Evolutionary conservation across 1,140 invertebrate species (phyloP).

Genomic region (Dreissena polymorpha): DNA sequence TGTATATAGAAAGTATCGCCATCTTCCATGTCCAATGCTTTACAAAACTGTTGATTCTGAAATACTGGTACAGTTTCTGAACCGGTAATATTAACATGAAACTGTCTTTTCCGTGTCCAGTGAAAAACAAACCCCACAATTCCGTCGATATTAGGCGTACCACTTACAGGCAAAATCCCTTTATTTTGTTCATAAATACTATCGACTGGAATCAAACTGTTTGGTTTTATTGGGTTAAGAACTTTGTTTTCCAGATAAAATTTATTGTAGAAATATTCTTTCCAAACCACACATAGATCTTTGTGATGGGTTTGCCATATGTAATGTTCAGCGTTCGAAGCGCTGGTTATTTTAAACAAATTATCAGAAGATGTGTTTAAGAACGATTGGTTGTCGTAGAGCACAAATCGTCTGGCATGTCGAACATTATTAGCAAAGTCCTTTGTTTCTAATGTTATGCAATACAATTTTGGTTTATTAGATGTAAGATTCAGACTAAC

Average conservation of each 20-base stretch:
- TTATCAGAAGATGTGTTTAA: neutral
- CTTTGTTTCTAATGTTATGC: slow-evolving; percentile 23
- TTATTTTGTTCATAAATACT: slow-evolving; percentile 60
- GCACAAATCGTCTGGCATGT: slow-evolving; percentile 26
- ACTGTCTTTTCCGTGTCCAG: neutral
- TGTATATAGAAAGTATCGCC: slow-evolving; percentile 58
- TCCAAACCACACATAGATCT: slow-evolving; percentile 26
- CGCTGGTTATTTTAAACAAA: neutral
- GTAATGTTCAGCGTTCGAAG: slow-evolving; percentile 13
- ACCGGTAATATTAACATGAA: neutral
- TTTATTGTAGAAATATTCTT: slow-evolving; percentile 24
- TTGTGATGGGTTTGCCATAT: slow-evolving; percentile 37
- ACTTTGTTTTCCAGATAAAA: slow-evolving; percentile 40
- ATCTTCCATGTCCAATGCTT: slow-evolving; percentile 36
- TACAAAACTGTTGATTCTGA: slow-evolving; percentile 32
- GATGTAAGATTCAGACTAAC: slow-evolving; percentile 10
- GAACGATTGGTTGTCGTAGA: slow-evolving; percentile 6
- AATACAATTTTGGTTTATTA: slow-evolving; percentile 11
- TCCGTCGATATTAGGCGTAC: slow-evolving; percentile 62
- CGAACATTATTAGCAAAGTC: slow-evolving; percentile 33
- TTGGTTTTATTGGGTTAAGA: slow-evolving; percentile 42
- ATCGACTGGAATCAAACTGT: slow-evolving; percentile 22
- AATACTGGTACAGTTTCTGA: slow-evolving; percentile 25
- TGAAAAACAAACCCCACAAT: slow-evolving; percentile 43
- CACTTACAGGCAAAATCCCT: slow-evolving; percentile 57